phyloP scores from a whole-genome alignment of 2,888 invertebrate genomes.

The Cerastis leucographa region DNA sequence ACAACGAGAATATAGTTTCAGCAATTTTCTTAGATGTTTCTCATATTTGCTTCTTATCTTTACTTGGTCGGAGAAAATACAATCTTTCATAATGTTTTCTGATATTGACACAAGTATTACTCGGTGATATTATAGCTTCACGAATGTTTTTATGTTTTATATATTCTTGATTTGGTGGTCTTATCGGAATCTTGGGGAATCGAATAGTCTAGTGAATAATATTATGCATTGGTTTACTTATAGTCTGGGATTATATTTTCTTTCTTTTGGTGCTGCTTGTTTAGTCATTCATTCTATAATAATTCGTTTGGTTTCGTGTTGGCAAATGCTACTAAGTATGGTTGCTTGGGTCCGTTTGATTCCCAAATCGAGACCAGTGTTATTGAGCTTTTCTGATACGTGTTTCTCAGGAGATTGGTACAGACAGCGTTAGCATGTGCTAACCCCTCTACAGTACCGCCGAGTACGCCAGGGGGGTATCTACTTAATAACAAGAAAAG shows the following conservation, averaged over 20 bases:
- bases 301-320: background rate
- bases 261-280: background rate
- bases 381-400: background rate
- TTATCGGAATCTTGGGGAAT: conserved; percentile 32
- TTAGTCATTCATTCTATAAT: background rate
- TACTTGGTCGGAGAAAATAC: conserved; percentile 48
- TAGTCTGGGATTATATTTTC: background rate
- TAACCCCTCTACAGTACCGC: too few relatives aligned
- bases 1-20: conserved; percentile 36
- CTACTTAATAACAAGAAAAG: too few relatives aligned
- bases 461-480: too few relatives aligned
- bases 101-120: conserved; percentile 61
- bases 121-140: conserved; percentile 49
- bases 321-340: too few relatives aligned
- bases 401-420: too few relatives aligned
- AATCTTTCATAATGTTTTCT: conserved; percentile 60
- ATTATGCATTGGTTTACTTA: conserved; percentile 32
- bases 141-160: conserved; percentile 44
- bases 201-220: conserved; percentile 26
- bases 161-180: conserved; percentile 45
- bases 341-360: background rate
- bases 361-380: background rate
- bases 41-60: conserved; percentile 50
- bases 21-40: conserved; percentile 40
- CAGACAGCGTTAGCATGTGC: too few relatives aligned